A percentile compares a stretch with the other conserved stretches of the same genome.
Conservation (phyloP, 2,888 invertebrate species). For the Tipula vernalis region DNA sequence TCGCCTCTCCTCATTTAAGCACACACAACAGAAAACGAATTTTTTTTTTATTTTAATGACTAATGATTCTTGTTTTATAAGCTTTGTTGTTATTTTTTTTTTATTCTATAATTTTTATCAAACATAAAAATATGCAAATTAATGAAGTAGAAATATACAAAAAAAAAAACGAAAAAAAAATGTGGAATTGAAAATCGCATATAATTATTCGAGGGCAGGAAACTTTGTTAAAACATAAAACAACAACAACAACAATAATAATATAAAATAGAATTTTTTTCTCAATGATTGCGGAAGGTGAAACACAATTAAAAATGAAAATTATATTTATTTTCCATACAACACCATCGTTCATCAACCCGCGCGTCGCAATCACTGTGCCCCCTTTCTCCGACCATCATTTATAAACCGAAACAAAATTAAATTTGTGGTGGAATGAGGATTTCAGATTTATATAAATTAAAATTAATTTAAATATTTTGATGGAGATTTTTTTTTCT, state of each 20-base stretch:
- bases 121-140: constrained; percentile 10
- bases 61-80: constrained; percentile 10
- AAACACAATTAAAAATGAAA: constrained; percentile 4
- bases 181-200: constrained; percentile 11
- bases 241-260: constrained; percentile 1
- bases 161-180: neutral
- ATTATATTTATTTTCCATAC: neutral
- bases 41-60: constrained; percentile 7
- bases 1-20: constrained; percentile 8
- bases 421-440: neutral
- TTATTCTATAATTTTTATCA: constrained; percentile 6
- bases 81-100: constrained; percentile 5
- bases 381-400: neutral
- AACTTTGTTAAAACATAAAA: constrained; percentile 7
- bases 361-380: neutral
- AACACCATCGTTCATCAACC: neutral
- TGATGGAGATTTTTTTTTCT: neutral
- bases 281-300: constrained; percentile 4
- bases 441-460: constrained; percentile 4
- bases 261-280: neutral
- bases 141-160: constrained; percentile 4
- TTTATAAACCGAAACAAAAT: constrained; percentile 4
- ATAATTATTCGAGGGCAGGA: constrained; percentile 10
- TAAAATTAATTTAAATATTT: constrained; percentile 4
- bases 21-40: neutral